Evolutionary conservation across 2,113 vertebrate species (phyloP), one percentile per base, ranked within the genome.

Genomic region (Cebidichthys violaceus): DNA sequence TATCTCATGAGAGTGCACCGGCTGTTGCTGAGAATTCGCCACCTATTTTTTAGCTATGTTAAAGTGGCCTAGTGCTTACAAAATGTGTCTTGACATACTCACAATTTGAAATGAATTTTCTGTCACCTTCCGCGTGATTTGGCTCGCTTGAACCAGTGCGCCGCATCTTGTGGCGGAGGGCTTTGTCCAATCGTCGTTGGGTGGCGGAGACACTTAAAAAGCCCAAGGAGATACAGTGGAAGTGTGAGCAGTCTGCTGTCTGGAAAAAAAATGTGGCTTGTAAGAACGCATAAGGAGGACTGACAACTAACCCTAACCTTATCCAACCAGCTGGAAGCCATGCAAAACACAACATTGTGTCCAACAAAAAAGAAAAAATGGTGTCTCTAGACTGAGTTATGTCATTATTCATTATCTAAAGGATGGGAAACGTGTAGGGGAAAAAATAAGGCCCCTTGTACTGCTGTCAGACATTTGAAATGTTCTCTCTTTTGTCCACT

Each of bases 1-100:
- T 82, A 13, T 71, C 78, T 84, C 24, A 73, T 77, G 50, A 47
- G 72, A 54, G 31, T 59, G 18, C 20, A 18, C 14, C 14, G n/a
- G 24, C 65, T 75, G 37, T 20, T 35, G 70, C 52, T 37, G 57
- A 52, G 18, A 43, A 61, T 70, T 82, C 31, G 6, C 15, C 55
- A 57, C 55, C 0, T 52, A 9, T 22, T 29, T 27, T 78, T 47
- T 67, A n/a, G 39, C 27, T 4, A n/a, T 71, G 37, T 39, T 43
- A 60, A n/a, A 62, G 29, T 15, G 54, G 59, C 86, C 61, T 1
- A 9, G 9, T 77, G 70, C 50, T 69, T 27, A 70, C 65, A 72
- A 29, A 55, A 72, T 79, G 41, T 72, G n/a, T 50, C 41, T 70
- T 65, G 61, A 81, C 83, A 82, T 29, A 22, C 17, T 41, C 37